A percentile compares a stretch with the other conserved stretches of the same genome.
phyloP scores from a whole-genome alignment of 2,888 invertebrate species.

The Erpobdella octoculata region DNA sequence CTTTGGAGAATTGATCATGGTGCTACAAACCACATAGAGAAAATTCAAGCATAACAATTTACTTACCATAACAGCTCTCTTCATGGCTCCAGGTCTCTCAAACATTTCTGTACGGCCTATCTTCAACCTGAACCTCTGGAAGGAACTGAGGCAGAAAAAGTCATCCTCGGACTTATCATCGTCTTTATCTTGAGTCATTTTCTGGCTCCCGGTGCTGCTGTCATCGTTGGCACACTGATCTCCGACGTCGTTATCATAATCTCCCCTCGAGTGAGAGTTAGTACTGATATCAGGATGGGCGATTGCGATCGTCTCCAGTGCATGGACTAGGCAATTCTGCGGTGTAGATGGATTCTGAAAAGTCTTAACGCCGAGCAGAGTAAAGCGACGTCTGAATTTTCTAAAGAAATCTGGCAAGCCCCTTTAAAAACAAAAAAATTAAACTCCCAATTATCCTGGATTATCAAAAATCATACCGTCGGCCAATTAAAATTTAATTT shows the following conservation, averaged over 20 bases:
- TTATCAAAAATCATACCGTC: too few relatives aligned
- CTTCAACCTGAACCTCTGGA: background rate
- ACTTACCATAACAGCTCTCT: background rate
- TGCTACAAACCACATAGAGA: background rate
- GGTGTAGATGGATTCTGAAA: background rate
- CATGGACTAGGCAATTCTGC: conserved; percentile 8
- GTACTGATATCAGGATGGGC: conserved; percentile 8
- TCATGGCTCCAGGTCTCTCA: background rate
- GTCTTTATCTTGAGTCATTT: background rate
- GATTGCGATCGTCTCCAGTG: conserved; percentile 12
- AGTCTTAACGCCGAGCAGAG: background rate
- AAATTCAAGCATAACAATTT: background rate
- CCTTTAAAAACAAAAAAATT: background rate
- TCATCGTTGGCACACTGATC: background rate
- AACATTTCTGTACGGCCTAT: background rate
- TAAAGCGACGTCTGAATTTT: conserved; percentile 7
- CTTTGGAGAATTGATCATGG: too few relatives aligned
- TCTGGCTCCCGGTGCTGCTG: background rate
- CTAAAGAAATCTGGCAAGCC: conserved; percentile 18
- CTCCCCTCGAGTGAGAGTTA: background rate
- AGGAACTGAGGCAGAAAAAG: background rate
- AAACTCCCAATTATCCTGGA: too few relatives aligned
- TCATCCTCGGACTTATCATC: background rate
- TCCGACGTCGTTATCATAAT: background rate
- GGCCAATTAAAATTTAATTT: background rate